phyloP scores from a whole-genome alignment of 30 jellyfish, hydroid and myxozoan genomes.

The Aurelia aurita complex sp. Pacific region DNA sequence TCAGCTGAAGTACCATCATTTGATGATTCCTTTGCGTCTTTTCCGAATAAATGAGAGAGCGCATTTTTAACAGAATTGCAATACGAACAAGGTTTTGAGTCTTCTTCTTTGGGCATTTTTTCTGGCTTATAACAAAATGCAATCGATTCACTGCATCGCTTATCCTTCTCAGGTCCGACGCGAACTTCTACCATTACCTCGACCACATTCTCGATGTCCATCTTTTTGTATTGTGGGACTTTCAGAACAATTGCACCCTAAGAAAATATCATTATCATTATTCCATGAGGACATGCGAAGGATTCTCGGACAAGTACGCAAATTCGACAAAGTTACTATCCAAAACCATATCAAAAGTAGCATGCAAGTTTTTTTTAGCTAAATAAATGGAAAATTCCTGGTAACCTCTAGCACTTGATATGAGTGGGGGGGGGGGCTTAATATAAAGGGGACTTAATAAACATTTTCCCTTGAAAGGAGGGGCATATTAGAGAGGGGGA shows the following conservation, averaged over 20 bases:
- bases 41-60: slow-evolving; percentile 56
- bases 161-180: slow-evolving; percentile 95
- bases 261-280: neutral
- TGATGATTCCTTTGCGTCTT: slow-evolving; percentile 19
- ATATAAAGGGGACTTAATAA: too few relatives aligned
- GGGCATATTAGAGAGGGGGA: too few relatives aligned
- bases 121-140: slow-evolving; percentile 71
- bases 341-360: too few relatives aligned
- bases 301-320: neutral
- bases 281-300: neutral
- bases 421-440: too few relatives aligned
- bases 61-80: slow-evolving; percentile 76
- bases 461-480: too few relatives aligned
- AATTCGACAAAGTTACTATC: too few relatives aligned
- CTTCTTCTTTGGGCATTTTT: neutral
- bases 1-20: neutral
- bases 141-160: slow-evolving; percentile 91
- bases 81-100: slow-evolving; percentile 56
- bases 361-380: too few relatives aligned
- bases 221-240: slow-evolving; percentile 78
- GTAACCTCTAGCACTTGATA: too few relatives aligned
- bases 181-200: slow-evolving; percentile 90
- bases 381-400: too few relatives aligned
- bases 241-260: slow-evolving; percentile 90
- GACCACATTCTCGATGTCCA: slow-evolving; percentile 40